Evolutionary conservation across 35 echinoderm and acorn worm species (phyloP).

Genomic region (Holothuria glaberrima): DNA sequence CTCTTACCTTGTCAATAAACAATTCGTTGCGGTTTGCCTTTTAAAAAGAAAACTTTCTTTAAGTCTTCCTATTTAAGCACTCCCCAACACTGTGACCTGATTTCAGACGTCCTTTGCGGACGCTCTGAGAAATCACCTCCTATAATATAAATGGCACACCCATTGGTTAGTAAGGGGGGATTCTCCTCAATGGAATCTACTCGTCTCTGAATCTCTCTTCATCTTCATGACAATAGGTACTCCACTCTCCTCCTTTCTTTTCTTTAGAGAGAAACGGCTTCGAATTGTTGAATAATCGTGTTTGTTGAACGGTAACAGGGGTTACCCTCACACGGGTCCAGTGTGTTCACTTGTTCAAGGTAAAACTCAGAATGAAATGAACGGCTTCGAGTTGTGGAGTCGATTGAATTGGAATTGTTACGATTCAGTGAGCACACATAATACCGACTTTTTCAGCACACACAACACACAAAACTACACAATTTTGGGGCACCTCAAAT

Average conservation of each 20-base stretch:
- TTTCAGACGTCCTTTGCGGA: neutral
- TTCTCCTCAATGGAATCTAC: too few species aligned
- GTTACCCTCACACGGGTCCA: neutral
- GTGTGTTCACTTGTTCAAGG: slow-evolving; percentile 17
- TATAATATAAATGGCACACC: too few species aligned
- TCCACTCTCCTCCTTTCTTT: neutral
- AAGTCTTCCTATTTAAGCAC: too few species aligned
- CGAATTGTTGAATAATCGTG: neutral
- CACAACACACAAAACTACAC: too few species aligned
- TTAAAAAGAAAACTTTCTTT: too few species aligned
- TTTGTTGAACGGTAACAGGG: neutral
- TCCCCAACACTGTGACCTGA: neutral
- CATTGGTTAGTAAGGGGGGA: too few species aligned
- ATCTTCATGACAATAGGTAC: slow-evolving; percentile 32
- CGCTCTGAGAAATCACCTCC: too few species aligned
- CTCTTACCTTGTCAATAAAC: too few species aligned
- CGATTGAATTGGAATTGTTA: neutral
- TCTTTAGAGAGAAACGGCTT: neutral
- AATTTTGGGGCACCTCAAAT: too few species aligned
- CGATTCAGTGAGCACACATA: slow-evolving; percentile 26
- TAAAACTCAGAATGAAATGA: neutral
- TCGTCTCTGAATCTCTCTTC: neutral
- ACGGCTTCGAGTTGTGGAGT: neutral
- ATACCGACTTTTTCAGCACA: neutral
- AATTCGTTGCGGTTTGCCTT: too few species aligned